Base-by-base conservation (phyloP, 2,888 invertebrate genomes). In the Ceriagrion tenellum region DNA sequence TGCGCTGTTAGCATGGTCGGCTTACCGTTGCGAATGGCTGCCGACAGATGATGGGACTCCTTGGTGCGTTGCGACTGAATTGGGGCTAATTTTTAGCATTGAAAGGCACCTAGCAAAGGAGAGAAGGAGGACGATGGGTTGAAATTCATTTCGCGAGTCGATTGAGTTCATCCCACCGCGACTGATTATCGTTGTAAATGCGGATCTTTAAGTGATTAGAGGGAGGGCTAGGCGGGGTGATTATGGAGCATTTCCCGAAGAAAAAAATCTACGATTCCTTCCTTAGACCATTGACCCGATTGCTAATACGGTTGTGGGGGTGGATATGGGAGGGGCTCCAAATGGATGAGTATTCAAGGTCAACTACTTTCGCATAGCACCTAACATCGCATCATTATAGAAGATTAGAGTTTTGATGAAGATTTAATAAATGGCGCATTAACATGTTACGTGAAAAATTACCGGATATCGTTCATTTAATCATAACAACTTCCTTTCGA, bases 11-110 rank as follows among this genome's bases (percentile, higher is more conserved):
- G 23, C n/a, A 13, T 55, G 55, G 26, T 89, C 89, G 55, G 55
- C 47, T 20, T 26, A n/a, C 20, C 89, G 55, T 89, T 55, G 55
- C 89, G n/a, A 89, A 89, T 55, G 81, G 81, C 35, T 35, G 30
- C 18, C 81, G 13, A 81, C 18, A 26, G 81, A 35, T 81, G 81
- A 16, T 81, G 81, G 16, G 81, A 30, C 81, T 81, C 35, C 55
- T 55, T 47, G 89, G 89, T 55, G 47, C 89, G 47, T 55, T 89
- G 90, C 59, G 26, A 23, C 56, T 93, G 47, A 93, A 93, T 93
- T 63, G 93, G 93, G 56, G n/a, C 40, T 93, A 93, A 93, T 93
- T 93, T 63, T 63, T 81, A 81, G 91, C 63, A 55, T 63, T 59
- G 59, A 59, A 20, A 59, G 59, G 20, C 18, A 81, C 30, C 81